phyloP scores from a whole-genome alignment of 2,888 invertebrate species.

The Hypena proboscidalis region DNA sequence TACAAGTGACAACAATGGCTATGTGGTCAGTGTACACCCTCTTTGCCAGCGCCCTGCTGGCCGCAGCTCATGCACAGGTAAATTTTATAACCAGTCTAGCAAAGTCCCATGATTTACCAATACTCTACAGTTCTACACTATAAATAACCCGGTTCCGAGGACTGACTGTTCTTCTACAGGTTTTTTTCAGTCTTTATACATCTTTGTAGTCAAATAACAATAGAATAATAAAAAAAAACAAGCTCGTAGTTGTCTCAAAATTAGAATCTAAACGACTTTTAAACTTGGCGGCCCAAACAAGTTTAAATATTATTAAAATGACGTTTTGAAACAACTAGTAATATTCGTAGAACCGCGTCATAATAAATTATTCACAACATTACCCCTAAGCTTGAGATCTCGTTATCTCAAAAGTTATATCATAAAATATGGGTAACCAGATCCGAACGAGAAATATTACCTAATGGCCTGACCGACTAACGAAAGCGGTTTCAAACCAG shows the following conservation, averaged over 20 bases:
- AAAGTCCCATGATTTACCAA: slow-evolving; percentile 18
- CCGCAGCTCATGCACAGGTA: slow-evolving; percentile 69
- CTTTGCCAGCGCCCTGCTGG: slow-evolving; percentile 62
- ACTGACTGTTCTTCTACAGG: slow-evolving; percentile 8
- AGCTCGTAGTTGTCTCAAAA: slow-evolving; percentile 17
- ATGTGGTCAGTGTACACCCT: slow-evolving; percentile 70
- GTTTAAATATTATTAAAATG: too few relatives aligned
- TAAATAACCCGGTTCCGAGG: slow-evolving; percentile 8
- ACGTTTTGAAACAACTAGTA: not conserved
- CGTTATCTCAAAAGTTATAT: slow-evolving; percentile 34
- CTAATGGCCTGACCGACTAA: slow-evolving; percentile 42
- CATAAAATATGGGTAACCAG: slow-evolving; percentile 25
- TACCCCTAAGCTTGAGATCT: not conserved
- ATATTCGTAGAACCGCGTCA: not conserved
- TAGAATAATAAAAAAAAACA: slow-evolving; percentile 14
- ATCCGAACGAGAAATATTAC: slow-evolving; percentile 33
- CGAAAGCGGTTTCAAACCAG: slow-evolving; percentile 36
- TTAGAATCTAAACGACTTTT: not conserved
- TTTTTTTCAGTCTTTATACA: slow-evolving; percentile 24
- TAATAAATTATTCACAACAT: not conserved
- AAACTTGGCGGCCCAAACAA: too few relatives aligned
- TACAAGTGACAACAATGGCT: slow-evolving; percentile 48
- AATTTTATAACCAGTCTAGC: slow-evolving; percentile 12
- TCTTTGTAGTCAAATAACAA: slow-evolving; percentile 35
- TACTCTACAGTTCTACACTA: slow-evolving; percentile 18